Base-by-base conservation (phyloP, 2,888 invertebrate genomes). In the Leucania comma region DNA sequence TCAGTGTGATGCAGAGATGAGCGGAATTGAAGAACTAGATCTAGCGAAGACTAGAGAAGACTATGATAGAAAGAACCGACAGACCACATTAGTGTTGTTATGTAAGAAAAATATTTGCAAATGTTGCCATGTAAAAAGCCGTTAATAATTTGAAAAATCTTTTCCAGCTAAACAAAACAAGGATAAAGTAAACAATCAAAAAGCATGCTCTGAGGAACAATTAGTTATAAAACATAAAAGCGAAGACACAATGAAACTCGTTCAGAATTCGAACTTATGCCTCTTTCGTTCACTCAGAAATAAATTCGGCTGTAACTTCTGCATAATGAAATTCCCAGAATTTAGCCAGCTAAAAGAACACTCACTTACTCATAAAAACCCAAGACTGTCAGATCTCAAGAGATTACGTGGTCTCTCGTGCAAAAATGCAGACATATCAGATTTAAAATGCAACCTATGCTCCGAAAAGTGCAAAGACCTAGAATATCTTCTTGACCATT, bases 261-360 rank as follows among this genome's bases (percentile, higher is more conserved):
- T 92, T 17, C 74, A 87, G 24, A 89, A 93, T 61, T 93, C 93
- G 0, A 93, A 93, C 63, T 72, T 93, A 22, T 92, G 91, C 56
- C 75, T 92, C 0, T 93, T 93, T 76, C 88, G 85, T 6, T 92
- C 92, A 0, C 69, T 89, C 4, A 88, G 87, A 54, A 90, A 88
- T 0, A 91, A 90, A 79, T 92, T 87, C 74, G 84, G 87, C 0
- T 94, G 93, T 53, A 88, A 87, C 66, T 84, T 82, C 22, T 94
- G 94, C 78, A 82, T 80, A 48, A 81, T 86, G 3, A 70, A 81
- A 0, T 93, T 86, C 56, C 70, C 88, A 8, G 82, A 87, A 1
- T 89, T 92, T 26, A 61, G 68, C 3, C 84, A 88, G 1, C 38
- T 93, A 1, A 75, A 90, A 4, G 81, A 89, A 26, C 93, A 93